Evolutionary conservation across 1,140 invertebrate genomes (phyloP).

Genomic region (Apis mellifera): DNA sequence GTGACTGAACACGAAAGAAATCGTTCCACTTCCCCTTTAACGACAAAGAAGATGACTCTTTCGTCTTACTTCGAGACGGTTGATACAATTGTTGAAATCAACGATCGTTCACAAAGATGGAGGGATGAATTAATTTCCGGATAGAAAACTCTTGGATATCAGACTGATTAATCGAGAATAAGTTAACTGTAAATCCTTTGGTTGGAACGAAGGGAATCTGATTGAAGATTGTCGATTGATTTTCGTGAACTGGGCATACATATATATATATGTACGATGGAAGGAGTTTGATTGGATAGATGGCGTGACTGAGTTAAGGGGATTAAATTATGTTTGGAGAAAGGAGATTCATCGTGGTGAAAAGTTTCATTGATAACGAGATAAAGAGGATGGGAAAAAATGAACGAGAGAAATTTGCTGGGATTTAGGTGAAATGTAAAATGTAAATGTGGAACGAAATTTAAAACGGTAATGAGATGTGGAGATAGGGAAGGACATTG

Average conservation of each 20-base stretch:
- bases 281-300: neutral
- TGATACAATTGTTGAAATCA: conserved; percentile 34
- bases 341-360: neutral
- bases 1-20: conserved; percentile 38
- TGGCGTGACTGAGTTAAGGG: neutral
- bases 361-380: neutral
- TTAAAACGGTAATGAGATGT: too few relatives aligned
- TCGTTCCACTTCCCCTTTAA: conserved; percentile 22
- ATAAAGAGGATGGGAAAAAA: neutral
- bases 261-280: neutral
- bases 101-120: conserved; percentile 14
- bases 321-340: neutral
- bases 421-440: too few relatives aligned
- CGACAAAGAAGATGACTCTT: neutral
- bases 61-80: conserved; percentile 27
- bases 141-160: neutral
- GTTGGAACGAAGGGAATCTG: neutral
- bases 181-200: neutral
- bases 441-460: too few relatives aligned
- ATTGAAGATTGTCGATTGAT: neutral
- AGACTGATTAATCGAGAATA: conserved; percentile 16
- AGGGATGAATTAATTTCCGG: conserved; percentile 21
- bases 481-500: too few relatives aligned
- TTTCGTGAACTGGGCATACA: neutral
- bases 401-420: too few relatives aligned